A percentile compares a stretch with the other conserved stretches of the same genome.
These are phyloP conservation scores for Lochmaea crataegi DNA, from an alignment of 2,888 invertebrate species.

Conservation along the genomic window DNA sequence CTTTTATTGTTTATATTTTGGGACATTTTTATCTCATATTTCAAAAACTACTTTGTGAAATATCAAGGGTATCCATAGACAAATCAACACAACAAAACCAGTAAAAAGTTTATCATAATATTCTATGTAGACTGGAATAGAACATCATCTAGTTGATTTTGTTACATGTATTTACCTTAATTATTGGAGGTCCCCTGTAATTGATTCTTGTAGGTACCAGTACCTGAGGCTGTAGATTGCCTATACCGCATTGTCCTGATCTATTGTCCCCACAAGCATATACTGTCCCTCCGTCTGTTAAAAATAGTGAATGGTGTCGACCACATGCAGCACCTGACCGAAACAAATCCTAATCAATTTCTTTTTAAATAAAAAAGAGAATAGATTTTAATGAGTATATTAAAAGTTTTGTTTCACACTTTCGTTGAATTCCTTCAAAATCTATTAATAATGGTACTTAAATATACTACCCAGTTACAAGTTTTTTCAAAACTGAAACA, in stretches of 20 bases:
- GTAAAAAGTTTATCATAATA: too few relatives aligned
- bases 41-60: too few relatives aligned
- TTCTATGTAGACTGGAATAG: too few relatives aligned
- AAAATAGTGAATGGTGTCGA: slow-evolving; percentile 86
- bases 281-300: slow-evolving; percentile 88
- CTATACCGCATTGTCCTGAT: slow-evolving; percentile 91
- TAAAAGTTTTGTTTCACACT: too few relatives aligned
- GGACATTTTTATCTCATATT: too few relatives aligned
- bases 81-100: too few relatives aligned
- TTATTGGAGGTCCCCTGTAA: slow-evolving; percentile 86
- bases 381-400: too few relatives aligned
- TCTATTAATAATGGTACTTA: too few relatives aligned
- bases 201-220: slow-evolving; percentile 74
- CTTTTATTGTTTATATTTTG: not conserved
- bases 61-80: too few relatives aligned
- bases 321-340: slow-evolving; percentile 83
- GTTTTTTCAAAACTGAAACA: not conserved
- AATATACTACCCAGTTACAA: not conserved
- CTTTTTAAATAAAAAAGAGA: not conserved
- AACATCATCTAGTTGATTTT: not conserved
- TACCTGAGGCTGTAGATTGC: slow-evolving; percentile 71
- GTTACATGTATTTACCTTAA: slow-evolving; percentile 71
- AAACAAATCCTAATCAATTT: not conserved
- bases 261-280: slow-evolving; percentile 93
- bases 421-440: too few relatives aligned